phyloP scores from a whole-genome alignment of 2,797 vertebrate genomes.

The Acrocephalus scirpaceus region DNA sequence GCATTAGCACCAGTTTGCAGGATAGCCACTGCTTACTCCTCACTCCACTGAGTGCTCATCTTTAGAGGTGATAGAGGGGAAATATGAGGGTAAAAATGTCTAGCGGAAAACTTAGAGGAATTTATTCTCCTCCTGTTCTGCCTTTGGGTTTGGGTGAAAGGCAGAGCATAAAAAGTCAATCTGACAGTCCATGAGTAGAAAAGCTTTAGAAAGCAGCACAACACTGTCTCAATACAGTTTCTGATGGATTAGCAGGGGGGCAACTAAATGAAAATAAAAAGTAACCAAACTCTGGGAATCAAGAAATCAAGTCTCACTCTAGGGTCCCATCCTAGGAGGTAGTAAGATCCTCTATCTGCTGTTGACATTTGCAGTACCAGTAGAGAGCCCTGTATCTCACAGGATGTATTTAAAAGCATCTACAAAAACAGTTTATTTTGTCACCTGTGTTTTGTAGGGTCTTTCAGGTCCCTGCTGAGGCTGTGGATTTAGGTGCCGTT shows the following conservation, averaged over 20 bases:
- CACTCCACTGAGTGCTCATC: background rate
- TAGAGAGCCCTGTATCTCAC: background rate
- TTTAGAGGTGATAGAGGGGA: background rate
- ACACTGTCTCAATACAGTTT: background rate
- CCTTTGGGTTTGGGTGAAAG: background rate
- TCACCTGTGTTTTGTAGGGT: background rate
- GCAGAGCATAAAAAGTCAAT: background rate
- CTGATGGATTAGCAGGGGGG: background rate
- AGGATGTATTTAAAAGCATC: background rate
- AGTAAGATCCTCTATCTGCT: background rate
- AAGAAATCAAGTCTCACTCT: background rate
- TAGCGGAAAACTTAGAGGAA: background rate
- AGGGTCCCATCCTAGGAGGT: rapidly evolving
- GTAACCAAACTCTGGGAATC: background rate
- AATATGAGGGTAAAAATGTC: background rate
- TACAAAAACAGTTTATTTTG: background rate
- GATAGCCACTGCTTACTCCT: background rate
- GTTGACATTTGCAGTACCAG: background rate
- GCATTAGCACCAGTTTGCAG: background rate
- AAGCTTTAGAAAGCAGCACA: background rate
- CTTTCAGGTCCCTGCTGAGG: background rate
- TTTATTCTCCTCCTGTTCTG: background rate
- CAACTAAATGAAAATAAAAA: background rate
- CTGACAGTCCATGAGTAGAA: background rate
- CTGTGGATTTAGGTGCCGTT: background rate